These are phyloP conservation scores for Agonum fuliginosum DNA, from an alignment of 2,888 invertebrate species.

Conservation along the genomic window DNA sequence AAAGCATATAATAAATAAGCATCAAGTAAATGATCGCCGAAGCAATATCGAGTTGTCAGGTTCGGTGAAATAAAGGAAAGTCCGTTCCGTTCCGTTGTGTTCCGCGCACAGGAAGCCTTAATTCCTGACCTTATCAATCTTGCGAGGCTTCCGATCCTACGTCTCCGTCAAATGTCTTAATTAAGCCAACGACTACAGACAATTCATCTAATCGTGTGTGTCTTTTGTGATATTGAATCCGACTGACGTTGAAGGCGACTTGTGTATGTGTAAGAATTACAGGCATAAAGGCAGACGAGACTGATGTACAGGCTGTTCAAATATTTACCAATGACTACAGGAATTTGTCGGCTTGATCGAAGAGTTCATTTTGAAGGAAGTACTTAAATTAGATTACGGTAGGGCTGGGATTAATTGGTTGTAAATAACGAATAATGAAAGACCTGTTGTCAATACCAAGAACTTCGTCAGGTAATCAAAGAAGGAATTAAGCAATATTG, in stretches of 20 bases:
- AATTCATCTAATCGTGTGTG: constrained; percentile 55
- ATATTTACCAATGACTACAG: constrained; percentile 34
- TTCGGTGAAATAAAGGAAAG: constrained; percentile 48
- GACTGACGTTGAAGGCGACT: not conserved
- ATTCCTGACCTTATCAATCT: constrained; percentile 57
- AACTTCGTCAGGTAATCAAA: no score
- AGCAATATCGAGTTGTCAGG: constrained; percentile 46
- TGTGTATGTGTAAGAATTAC: not conserved
- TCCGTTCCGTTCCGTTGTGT: not conserved
- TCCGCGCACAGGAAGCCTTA: constrained; percentile 46
- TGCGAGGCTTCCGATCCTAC: constrained; percentile 47
- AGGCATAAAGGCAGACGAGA: not conserved
- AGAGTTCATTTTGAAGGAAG: not conserved
- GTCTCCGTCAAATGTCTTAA: constrained; percentile 54
- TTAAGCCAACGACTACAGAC: constrained; percentile 56
- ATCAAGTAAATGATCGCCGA: constrained; percentile 43
- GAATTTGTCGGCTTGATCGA: constrained; percentile 24
- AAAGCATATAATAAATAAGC: constrained; percentile 6
- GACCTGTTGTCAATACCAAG: no score
- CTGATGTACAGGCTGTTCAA: constrained; percentile 1
- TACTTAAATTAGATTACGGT: no score
- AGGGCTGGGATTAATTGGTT: no score
- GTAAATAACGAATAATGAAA: no score
- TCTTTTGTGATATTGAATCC: constrained; percentile 56
- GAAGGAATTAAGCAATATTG: no score